Evolutionary conservation across 2,113 vertebrate genomes (phyloP), one percentile per base, ranked within the genome.

Genomic region (Notiomystis cincta): DNA sequence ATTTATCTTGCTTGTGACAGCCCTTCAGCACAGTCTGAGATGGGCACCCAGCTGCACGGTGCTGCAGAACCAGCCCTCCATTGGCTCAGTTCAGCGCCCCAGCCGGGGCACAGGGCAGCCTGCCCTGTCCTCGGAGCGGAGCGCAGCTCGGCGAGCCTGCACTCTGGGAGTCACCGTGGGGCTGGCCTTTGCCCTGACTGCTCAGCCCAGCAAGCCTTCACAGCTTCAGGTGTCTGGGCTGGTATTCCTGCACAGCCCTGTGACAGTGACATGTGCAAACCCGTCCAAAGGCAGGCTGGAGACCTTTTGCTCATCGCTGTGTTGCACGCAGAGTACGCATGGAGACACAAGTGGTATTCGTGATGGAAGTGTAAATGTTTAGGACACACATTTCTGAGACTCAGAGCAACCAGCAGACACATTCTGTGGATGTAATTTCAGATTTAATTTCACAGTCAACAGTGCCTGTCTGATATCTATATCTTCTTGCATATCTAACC

Each of bases 101-200:
- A 42, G 62, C 31, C 79, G 47, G n/a, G 33, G 7, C 3, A 2
- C 5, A 5, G 35, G 57, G 7, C 15, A 48, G 28, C 27, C 24
- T 44, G 18, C 20, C n/a, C 24, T 1, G 0, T 20, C 42, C 81
- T 61, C 1, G 0, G 28, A 48, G 31, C n/a, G 47, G 38, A 23
- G 15, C 5, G 47, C 25, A 65, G 30, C 33, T 27, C 8, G 73
- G 47, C 0, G 0, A 90, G 19, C 22, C 48, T 48, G 25, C 2
- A 22, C 8, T 61, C 42, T 9, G 17, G 16, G 22, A 70, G 13
- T 6, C 19, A 12, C 1, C 20, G 6, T 0, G 0, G 11, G 20
- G 28, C 73, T 62, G 42, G 23, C 2, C 0, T n/a, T 78, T 65
- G 22, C 22, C 28, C 45, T 58, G 50, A 38, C 19, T 42, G 3